phyloP scores from a whole-genome alignment of 2,888 invertebrate genomes.

The Acrobasis suavella region DNA sequence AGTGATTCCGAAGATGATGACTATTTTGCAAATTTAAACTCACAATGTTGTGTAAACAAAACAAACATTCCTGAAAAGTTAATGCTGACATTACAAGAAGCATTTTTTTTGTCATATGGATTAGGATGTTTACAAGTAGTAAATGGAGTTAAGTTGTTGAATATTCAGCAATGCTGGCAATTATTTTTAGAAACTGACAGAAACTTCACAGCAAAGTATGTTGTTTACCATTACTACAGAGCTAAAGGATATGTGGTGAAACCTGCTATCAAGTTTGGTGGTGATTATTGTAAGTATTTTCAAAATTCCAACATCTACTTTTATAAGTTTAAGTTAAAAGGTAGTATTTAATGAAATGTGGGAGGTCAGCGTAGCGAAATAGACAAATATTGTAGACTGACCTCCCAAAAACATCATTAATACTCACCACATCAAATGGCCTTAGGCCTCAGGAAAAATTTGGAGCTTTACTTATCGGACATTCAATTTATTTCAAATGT shows the following conservation, averaged over 20 bases:
- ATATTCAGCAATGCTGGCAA: slow-evolving; percentile 80
- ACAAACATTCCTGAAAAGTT: slow-evolving; percentile 84
- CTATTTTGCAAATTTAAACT: slow-evolving; percentile 83
- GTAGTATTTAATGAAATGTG: neutral
- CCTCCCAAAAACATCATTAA: too few species aligned
- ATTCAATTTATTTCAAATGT: too few species aligned
- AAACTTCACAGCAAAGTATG: slow-evolving; percentile 86
- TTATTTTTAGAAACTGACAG: slow-evolving; percentile 81
- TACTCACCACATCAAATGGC: too few species aligned
- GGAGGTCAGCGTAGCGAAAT: neutral
- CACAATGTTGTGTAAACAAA: slow-evolving; percentile 82
- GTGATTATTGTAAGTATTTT: slow-evolving; percentile 88
- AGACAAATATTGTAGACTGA: too few species aligned
- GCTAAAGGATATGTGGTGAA: slow-evolving; percentile 96
- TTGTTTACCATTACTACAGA: slow-evolving; percentile 92
- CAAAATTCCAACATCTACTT: neutral
- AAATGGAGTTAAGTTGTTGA: slow-evolving; percentile 75
- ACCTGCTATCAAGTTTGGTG: slow-evolving; percentile 94
- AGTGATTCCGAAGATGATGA: slow-evolving; percentile 85
- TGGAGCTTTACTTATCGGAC: too few species aligned
- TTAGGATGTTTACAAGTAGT: slow-evolving; percentile 86
- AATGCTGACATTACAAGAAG: slow-evolving; percentile 88
- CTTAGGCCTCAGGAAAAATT: too few species aligned
- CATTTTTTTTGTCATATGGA: slow-evolving; percentile 87
- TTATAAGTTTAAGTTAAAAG: too few species aligned